Conservation (phyloP, 30 jellyfish, hydroid and myxozoan species). For the Aurelia aurita complex sp. Pacific region DNA sequence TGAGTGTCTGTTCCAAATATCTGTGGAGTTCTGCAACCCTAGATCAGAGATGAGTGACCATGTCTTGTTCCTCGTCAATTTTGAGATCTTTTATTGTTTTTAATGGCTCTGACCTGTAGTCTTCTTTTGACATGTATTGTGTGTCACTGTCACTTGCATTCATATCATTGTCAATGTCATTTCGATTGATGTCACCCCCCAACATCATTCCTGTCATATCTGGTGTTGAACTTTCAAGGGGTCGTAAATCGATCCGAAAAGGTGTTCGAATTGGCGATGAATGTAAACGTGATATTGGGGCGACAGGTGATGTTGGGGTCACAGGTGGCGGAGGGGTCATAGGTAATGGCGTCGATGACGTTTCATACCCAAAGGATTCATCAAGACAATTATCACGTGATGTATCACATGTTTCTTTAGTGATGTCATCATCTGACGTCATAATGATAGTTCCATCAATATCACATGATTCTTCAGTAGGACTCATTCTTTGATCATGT, state of each 20-base stretch:
- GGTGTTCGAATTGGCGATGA: background rate
- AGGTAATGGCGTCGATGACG: background rate
- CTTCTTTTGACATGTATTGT: background rate
- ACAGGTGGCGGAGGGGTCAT: background rate
- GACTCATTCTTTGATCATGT: constrained; percentile 9
- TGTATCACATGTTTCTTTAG: background rate
- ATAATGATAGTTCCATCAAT: background rate
- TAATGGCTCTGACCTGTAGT: constrained; percentile 12
- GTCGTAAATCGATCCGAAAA: background rate
- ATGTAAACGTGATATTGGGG: background rate
- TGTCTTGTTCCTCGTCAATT: background rate
- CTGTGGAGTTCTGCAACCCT: background rate
- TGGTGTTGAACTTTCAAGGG: too few species aligned
- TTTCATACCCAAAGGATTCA: background rate
- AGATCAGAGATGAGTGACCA: constrained; percentile 14
- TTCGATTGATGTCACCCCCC: background rate
- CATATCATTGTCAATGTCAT: background rate
- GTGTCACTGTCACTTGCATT: background rate
- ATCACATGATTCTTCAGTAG: constrained; percentile 13
- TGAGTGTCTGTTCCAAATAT: background rate
- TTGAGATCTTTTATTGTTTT: constrained; percentile 1
- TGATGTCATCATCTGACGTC: background rate
- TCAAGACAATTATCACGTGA: background rate
- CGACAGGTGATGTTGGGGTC: background rate
- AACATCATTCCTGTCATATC: too few species aligned